Evolutionary conservation across 2,797 vertebrate genomes (phyloP), one percentile per base, ranked within the genome.

Genomic region (Muscicapa comitata): DNA sequence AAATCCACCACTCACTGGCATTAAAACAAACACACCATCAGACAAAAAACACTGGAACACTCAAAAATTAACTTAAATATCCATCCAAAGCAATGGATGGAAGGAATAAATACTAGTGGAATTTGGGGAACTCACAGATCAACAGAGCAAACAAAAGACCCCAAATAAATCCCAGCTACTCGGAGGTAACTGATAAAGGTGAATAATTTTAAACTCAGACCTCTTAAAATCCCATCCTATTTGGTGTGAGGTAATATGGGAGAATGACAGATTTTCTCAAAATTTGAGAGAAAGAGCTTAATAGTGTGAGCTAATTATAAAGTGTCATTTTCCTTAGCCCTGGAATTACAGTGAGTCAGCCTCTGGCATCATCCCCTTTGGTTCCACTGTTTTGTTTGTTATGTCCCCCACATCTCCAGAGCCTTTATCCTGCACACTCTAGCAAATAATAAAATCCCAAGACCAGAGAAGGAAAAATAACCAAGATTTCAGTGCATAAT

Each of bases 391-490:
- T 86, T 42, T 65, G 8, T 86, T 42, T 65, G 8, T 61, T 31
- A 11, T 6, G 37, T 25, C 37, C 31, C 23, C 53, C 40, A 47
- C 75, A 29, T 80, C 75, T 79, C 63, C 65, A 91, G 50, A 88
- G 50, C 50, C 59, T 94, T 94, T 37, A 61, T 40, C 58, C 58
- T 58, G 38, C 63, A 75, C 18, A 1, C 11, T 43, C 25, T 5
- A 81, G 62, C 77, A 87, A 94, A 79, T 63, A 73, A 85, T 28
- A 90, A 93, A 94, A 78, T 29, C 29, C 43, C 18, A 84, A 88
- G 45, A 26, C 62, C n/a, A 61, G 47, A 75, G 7, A 90, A 58
- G 14, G 50, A 91, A 86, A 89, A 90, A 73, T 40, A 81, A 61
- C 43, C 12, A 25, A 21, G 8, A 54, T 63, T 68, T 86, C 55